Conservation (phyloP, 1,140 invertebrate species). For the Drosophila fuyamai region DNA sequence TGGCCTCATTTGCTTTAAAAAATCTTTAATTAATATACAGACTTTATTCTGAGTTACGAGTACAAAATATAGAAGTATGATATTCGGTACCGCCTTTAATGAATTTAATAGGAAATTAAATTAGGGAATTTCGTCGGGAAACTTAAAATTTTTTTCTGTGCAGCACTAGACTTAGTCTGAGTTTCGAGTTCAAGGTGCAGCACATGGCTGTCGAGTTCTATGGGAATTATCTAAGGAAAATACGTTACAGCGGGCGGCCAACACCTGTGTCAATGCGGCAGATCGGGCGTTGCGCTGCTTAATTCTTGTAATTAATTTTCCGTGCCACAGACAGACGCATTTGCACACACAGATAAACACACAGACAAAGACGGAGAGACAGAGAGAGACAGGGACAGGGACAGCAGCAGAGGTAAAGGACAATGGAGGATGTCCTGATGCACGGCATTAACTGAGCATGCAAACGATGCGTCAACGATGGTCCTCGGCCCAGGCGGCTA, state of each 20-base stretch:
- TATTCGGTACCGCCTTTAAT: no score
- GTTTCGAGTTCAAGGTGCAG: constrained; percentile 40
- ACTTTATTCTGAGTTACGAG: no score
- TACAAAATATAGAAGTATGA: no score
- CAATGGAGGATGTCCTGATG: constrained; percentile 50
- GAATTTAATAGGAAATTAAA: no score
- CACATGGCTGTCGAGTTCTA: constrained; percentile 38
- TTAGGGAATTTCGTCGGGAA: no score
- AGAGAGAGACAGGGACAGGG: neutral
- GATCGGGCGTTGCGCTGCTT: constrained; percentile 34
- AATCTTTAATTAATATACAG: no score
- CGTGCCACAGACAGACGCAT: constrained; percentile 49
- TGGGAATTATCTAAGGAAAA: constrained; percentile 61
- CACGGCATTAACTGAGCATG: constrained; percentile 65
- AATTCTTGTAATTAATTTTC: constrained; percentile 65
- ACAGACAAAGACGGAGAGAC: neutral
- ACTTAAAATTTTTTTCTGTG: constrained; percentile 6
- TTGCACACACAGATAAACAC: constrained; percentile 5
- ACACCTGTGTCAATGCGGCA: constrained; percentile 50
- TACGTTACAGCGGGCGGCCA: constrained; percentile 48
- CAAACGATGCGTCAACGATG: constrained; percentile 59
- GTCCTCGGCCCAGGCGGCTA: constrained; percentile 45
- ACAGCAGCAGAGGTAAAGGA: constrained; percentile 13
- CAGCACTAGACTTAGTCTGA: neutral
- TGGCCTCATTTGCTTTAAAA: no score